These are phyloP conservation scores for Manis javanica DNA, from an alignment of 2,797 vertebrate species.

Conservation along the genomic window DNA sequence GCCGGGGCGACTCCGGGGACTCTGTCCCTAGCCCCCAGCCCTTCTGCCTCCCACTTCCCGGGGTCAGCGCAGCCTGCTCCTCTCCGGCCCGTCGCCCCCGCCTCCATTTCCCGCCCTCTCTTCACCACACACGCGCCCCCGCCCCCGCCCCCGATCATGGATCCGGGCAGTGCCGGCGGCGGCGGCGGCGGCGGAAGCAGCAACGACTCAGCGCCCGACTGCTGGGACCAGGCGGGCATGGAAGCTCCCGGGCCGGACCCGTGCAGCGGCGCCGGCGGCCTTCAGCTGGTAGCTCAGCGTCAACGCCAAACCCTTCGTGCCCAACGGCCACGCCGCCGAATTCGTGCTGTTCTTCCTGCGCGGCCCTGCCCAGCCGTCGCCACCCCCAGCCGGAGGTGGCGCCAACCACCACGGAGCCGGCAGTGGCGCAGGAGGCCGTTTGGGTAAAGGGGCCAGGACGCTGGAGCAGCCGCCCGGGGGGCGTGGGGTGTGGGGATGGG, in stretches of 20 bases:
- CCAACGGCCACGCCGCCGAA: slow-evolving; percentile 96
- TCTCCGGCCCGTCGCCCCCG: slow-evolving; percentile 60
- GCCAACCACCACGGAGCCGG: slow-evolving; percentile 84
- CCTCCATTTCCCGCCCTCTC: slow-evolving; percentile 78
- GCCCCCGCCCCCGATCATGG: slow-evolving; percentile 85
- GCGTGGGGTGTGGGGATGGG: not conserved
- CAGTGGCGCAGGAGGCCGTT: slow-evolving; percentile 75
- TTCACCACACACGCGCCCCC: slow-evolving; percentile 79
- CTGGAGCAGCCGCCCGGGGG: not conserved
- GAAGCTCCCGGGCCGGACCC: slow-evolving; percentile 87
- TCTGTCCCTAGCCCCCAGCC: slow-evolving; percentile 48
- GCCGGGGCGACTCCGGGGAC: slow-evolving; percentile 75
- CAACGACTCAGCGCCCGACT: slow-evolving; percentile 98
- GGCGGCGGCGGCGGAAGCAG: slow-evolving; percentile 87
- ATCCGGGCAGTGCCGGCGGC: not conserved
- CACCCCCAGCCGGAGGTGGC: slow-evolving; percentile 84
- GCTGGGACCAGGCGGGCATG: slow-evolving; percentile 98
- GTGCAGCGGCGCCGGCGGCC: slow-evolving; percentile 80
- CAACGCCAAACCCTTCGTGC: slow-evolving; percentile 97
- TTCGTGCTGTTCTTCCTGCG: slow-evolving; percentile 92
- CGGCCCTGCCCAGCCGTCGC: slow-evolving; percentile 86
- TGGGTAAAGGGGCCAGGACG: slow-evolving; percentile 73
- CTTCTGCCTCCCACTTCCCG: not conserved
- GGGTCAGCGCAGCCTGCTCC: slow-evolving; percentile 66
- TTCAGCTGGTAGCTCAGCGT: slow-evolving; percentile 93